These are phyloP conservation scores for Loripinus fragilis DNA, from an alignment of 2,888 invertebrate genomes.

Conservation along the genomic window DNA sequence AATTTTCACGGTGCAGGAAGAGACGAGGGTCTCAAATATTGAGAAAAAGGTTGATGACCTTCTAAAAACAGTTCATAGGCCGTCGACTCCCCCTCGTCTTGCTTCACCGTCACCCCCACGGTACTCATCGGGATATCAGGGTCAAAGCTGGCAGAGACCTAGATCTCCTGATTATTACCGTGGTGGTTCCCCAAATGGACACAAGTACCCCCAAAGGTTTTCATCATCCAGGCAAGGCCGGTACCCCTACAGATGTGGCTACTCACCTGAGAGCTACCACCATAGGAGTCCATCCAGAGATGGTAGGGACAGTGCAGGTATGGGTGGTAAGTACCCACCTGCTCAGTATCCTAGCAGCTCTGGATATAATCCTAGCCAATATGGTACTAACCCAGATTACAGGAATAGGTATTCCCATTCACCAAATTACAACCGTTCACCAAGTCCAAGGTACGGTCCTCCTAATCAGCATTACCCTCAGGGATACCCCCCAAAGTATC, in stretches of 20 bases:
- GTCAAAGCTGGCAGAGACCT: no score
- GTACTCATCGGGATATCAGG: not conserved
- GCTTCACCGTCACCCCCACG: no score
- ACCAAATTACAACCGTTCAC: no score
- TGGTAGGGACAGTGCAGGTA: not conserved
- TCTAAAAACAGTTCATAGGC: not conserved
- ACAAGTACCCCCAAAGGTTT: no score
- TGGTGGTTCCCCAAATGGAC: no score
- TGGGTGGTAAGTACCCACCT: not conserved
- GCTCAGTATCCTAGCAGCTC: not conserved
- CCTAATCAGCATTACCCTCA: no score
- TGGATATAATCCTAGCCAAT: not conserved
- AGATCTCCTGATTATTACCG: no score
- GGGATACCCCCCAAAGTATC: no score
- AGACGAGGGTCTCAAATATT: not conserved
- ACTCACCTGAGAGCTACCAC: not conserved
- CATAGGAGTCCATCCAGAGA: not conserved
- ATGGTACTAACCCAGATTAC: no score
- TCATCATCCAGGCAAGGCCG: no score
- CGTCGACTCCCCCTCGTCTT: no score
- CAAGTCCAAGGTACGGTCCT: not conserved
- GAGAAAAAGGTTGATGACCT: conserved; percentile 5
- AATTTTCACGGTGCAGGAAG: not conserved
- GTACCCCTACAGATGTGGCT: not conserved
- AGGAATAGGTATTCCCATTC: no score